Percentiles rank a stretch among this genome's conserved stretches.
These are phyloP conservation scores for Microctonus brassicae DNA, from an alignment of 2,888 invertebrate genomes.

Conservation along the genomic window DNA sequence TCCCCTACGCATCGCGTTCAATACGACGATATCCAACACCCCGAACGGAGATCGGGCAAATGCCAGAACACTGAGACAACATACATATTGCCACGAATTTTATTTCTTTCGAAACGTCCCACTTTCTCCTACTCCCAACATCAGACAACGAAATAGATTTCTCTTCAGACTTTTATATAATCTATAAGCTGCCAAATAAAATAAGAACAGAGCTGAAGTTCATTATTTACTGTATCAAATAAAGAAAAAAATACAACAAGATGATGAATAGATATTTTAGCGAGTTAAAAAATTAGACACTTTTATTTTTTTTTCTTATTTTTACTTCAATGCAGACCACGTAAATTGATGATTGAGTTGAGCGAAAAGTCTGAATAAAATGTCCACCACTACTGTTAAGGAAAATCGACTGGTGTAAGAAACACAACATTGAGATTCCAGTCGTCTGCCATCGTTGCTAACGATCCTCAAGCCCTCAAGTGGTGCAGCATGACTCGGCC, in stretches of 20 bases:
- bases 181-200: slow-evolving; percentile 64
- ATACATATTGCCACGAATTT: slow-evolving; percentile 63
- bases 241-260: too few relatives aligned
- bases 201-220: slow-evolving; percentile 47
- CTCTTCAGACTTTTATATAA: slow-evolving; percentile 65
- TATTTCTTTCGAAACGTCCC: too few relatives aligned
- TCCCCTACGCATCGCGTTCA: slow-evolving; percentile 37
- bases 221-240: too few relatives aligned
- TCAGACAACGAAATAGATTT: slow-evolving; percentile 62
- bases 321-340: neutral
- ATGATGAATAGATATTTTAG: too few relatives aligned
- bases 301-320: slow-evolving; percentile 28
- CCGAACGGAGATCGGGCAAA: slow-evolving; percentile 11
- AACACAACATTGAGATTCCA: slow-evolving; percentile 67
- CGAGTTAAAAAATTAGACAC: too few relatives aligned
- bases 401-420: slow-evolving; percentile 52
- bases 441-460: slow-evolving; percentile 65
- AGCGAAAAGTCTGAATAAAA: neutral
- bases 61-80: slow-evolving; percentile 60
- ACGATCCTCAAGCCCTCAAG: slow-evolving; percentile 59
- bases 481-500: neutral
- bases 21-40: slow-evolving; percentile 22
- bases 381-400: neutral
- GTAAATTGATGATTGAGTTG: neutral
- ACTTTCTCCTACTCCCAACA: slow-evolving; percentile 16